A percentile compares a stretch with the other conserved stretches of the same genome.
phyloP scores from a whole-genome alignment of 2,888 invertebrate species.

The Eledone cirrhosa region DNA sequence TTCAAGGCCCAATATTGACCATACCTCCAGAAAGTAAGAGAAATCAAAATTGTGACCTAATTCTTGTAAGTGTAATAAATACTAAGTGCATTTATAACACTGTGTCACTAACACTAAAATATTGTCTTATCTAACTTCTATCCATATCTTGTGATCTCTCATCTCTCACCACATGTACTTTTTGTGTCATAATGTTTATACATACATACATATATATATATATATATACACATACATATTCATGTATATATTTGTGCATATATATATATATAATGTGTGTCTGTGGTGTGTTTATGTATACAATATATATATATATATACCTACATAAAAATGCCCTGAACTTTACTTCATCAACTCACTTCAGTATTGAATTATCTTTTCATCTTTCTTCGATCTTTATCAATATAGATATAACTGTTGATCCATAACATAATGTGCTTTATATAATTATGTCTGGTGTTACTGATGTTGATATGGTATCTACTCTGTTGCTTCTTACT shows the following conservation, averaged over 20 bases:
- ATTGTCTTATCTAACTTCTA: neutral
- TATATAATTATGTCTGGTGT: too few relatives aligned
- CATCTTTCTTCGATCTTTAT: too few relatives aligned
- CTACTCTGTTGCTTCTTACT: too few relatives aligned
- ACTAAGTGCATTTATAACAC: neutral
- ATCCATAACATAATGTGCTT: too few relatives aligned
- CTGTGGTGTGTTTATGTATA: neutral
- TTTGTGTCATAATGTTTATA: neutral
- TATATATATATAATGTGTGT: neutral
- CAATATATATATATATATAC: neutral
- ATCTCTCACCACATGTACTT: neutral
- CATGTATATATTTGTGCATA: neutral
- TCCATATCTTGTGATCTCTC: neutral
- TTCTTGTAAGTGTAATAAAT: neutral
- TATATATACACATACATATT: neutral
- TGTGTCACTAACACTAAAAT: neutral
- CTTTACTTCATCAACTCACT: neutral
- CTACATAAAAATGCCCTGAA: neutral
- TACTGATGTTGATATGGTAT: too few relatives aligned
- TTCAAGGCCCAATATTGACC: too few relatives aligned
- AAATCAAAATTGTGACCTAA: too few relatives aligned
- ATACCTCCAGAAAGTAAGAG: too few relatives aligned
- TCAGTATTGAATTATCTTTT: too few relatives aligned
- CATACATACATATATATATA: neutral
- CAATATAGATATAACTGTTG: too few relatives aligned